Evolutionary conservation across 2,113 vertebrate species (phyloP), one percentile per base, ranked within the genome.

Genomic region (Thalassoma bifasciatum): DNA sequence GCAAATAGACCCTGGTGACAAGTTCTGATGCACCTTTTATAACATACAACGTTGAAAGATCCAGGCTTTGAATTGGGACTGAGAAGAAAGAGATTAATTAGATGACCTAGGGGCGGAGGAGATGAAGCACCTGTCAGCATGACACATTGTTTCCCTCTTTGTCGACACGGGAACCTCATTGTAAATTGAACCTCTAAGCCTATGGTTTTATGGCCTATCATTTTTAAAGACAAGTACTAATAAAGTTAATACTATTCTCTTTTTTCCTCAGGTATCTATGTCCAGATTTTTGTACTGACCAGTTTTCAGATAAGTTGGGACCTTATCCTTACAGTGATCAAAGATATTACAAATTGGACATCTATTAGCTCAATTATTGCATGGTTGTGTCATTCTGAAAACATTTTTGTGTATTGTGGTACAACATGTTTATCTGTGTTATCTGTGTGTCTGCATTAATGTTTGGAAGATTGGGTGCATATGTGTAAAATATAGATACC

Each of bases 121-220:
- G 79, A 82, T 72, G 46, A 36, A 82, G 63, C 57, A 64, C 79
- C 66, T 82, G 71, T 83, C 37, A 2, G 21, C n/a, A 36, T 72
- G 79, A 80, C 68, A 47, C 77, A 79, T 53, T 56, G 65, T 58
- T 72, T 46, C 6, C 44, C 17, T 16, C 44, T 7, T 46, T 46
- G 44, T 46, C 16, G 47, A 79, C 61, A 67, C 9, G 12, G n/a
- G n/a, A 44, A 30, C 64, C 36, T 58, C 50, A 26, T 61, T 56
- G 57, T 21, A 26, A 13, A 54, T 14, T 54, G 23, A 66, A 64
- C 56, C 30, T 64, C 51, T 30, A 65, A 69, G 52, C 58, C 67
- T 75, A 72, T 59, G 58, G n/a, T 19, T 72, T 53, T 53, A 63
- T 46, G 14, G 14, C 22, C 26, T 26, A 67, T 54, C 23, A 49